phyloP scores from a whole-genome alignment of 2,888 invertebrate genomes.

The Reticulitermes lucifugus region DNA sequence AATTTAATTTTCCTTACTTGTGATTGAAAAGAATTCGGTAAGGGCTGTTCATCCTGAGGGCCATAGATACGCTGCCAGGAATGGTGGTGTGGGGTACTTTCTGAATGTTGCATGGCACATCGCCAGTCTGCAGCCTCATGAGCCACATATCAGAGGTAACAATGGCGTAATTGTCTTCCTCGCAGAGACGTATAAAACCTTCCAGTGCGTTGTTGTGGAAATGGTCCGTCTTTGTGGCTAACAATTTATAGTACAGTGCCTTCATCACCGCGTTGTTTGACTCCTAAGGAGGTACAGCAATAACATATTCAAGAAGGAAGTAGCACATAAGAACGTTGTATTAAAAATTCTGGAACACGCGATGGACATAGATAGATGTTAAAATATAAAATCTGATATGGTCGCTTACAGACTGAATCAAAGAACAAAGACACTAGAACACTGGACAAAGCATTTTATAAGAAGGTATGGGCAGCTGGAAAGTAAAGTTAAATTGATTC shows the following conservation, averaged over 20 bases:
- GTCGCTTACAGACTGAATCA: too few relatives aligned
- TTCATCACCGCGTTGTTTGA: not conserved
- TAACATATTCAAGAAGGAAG: too few relatives aligned
- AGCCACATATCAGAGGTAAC: slow-evolving; percentile 3
- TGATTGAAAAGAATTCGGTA: not conserved
- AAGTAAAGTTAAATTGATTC: too few relatives aligned
- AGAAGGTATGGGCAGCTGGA: too few relatives aligned
- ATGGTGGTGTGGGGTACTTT: slow-evolving; percentile 10
- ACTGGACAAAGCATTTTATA: too few relatives aligned
- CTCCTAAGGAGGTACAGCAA: not conserved
- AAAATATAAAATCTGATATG: too few relatives aligned
- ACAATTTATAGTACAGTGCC: not conserved
- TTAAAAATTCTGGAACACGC: too few relatives aligned
- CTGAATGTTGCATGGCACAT: slow-evolving; percentile 29
- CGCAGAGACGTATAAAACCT: slow-evolving; percentile 12
- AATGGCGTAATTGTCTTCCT: not conserved
- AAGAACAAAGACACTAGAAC: too few relatives aligned
- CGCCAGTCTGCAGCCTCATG: not conserved
- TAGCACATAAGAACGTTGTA: too few relatives aligned
- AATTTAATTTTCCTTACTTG: not conserved
- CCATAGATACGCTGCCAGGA: slow-evolving; percentile 18
- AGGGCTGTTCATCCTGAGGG: not conserved
- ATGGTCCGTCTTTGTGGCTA: not conserved
- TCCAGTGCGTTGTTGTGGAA: slow-evolving; percentile 18
- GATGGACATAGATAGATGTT: too few relatives aligned